These are phyloP conservation scores for Machimus rusticus DNA, from an alignment of 2,888 invertebrate species.

Conservation along the genomic window DNA sequence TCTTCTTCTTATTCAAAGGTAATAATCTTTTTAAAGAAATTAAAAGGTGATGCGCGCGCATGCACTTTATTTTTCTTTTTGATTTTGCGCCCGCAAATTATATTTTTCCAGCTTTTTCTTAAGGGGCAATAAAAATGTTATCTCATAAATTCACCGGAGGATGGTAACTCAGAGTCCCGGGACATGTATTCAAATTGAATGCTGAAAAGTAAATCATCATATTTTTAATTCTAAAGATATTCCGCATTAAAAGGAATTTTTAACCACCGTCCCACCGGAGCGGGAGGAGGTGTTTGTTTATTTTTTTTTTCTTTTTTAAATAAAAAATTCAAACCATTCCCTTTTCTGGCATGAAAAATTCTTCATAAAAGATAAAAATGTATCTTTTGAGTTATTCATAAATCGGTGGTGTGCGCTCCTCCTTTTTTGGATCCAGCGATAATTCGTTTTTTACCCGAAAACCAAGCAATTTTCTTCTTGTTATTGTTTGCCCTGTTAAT, in stretches of 20 bases:
- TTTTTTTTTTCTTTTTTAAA: too few relatives aligned
- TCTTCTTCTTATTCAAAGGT: neutral
- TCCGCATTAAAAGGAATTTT: neutral
- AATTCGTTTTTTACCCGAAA: slow-evolving; percentile 16
- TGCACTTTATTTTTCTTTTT: too few relatives aligned
- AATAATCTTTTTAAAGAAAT: neutral
- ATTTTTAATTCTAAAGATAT: neutral
- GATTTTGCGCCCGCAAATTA: too few relatives aligned
- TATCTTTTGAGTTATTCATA: neutral
- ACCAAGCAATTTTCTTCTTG: slow-evolving; percentile 22
- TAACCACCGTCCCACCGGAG: too few relatives aligned
- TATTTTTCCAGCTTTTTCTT: neutral
- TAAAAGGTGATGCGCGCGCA: neutral
- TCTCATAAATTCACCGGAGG: neutral
- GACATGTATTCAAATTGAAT: slow-evolving; percentile 19
- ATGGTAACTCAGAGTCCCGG: neutral
- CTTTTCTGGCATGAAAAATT: neutral
- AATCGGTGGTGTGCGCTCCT: neutral
- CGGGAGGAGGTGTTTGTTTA: too few relatives aligned
- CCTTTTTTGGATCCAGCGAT: neutral
- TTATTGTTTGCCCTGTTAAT: neutral
- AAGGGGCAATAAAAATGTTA: neutral
- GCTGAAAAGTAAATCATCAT: slow-evolving; percentile 25
- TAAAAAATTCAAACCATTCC: too few relatives aligned
- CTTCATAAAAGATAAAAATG: neutral